Conservation (phyloP, 37 sponge, comb jelly and placozoan species). For the Cliona cf. orientalis region DNA sequence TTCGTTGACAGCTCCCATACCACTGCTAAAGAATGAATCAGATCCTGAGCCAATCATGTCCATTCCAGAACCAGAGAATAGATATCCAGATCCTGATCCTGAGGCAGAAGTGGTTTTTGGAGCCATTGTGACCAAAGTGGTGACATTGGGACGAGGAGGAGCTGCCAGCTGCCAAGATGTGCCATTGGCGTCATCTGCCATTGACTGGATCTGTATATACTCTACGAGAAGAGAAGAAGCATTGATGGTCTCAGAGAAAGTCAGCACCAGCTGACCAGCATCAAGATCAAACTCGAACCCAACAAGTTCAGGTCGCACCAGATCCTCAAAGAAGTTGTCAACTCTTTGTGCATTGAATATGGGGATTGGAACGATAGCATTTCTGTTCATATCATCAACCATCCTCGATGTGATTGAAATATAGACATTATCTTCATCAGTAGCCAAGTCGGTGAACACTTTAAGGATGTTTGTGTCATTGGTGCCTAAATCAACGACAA, state of each 20-base stretch:
- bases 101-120: background rate
- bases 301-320: conserved; percentile 55
- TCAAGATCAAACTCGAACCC: conserved; percentile 71
- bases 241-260: conserved; percentile 83
- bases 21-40: conserved; percentile 7
- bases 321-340: conserved; percentile 44
- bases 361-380: conserved; percentile 63
- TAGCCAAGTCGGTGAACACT: conserved; percentile 77
- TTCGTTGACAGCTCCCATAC: background rate
- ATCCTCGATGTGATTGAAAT: conserved; percentile 53
- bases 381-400: conserved; percentile 81
- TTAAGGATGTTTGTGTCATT: conserved; percentile 84
- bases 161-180: conserved; percentile 46
- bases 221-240: conserved; percentile 65
- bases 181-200: background rate
- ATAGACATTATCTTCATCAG: conserved; percentile 70
- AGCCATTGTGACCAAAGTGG: background rate
- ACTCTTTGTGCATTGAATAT: conserved; percentile 49
- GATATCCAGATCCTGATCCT: background rate
- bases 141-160: background rate
- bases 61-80: conserved; percentile 19
- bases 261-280: conserved; percentile 56
- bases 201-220: conserved; percentile 48
- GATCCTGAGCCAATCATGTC: conserved; percentile 10
- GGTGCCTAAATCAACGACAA: conserved; percentile 69